phyloP scores from a whole-genome alignment of 35 echinoderm and acorn worm species.

The Apostichopus japonicus region DNA sequence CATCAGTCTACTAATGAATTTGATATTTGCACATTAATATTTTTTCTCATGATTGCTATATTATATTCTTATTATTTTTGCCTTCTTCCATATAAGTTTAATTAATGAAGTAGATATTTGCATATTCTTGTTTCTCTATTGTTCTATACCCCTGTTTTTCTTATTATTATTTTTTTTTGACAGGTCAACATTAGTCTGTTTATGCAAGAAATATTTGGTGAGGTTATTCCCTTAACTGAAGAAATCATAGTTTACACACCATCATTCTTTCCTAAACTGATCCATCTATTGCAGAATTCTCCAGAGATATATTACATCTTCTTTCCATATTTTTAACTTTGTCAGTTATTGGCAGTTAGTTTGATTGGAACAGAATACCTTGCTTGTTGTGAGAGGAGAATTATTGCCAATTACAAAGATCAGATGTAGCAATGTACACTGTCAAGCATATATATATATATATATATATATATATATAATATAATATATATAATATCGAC shows the following conservation, averaged over 20 bases:
- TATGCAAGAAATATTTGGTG: slow-evolving; percentile 68
- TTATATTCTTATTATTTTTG: not conserved
- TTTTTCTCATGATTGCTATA: not conserved
- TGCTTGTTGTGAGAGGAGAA: no score
- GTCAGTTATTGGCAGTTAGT: no score
- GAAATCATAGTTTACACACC: slow-evolving; percentile 74
- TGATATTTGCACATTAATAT: no score
- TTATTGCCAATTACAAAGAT: no score
- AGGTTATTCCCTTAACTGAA: slow-evolving; percentile 29
- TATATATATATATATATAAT: no score
- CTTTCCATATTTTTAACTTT: no score
- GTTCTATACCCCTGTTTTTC: not conserved
- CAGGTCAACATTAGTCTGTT: slow-evolving; percentile 68
- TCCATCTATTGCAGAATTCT: slow-evolving; percentile 54
- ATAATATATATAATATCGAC: no score
- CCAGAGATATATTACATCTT: not conserved
- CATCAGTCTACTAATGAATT: no score
- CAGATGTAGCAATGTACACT: no score
- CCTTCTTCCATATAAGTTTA: no score
- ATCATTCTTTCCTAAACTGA: slow-evolving; percentile 69
- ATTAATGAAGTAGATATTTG: not conserved
- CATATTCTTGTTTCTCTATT: not conserved
- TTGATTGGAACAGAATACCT: no score
- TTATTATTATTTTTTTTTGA: not conserved
- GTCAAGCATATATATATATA: no score